These are phyloP conservation scores for Phylloscopus trochiloides DNA, from an alignment of 2,113 vertebrate species.

Conservation along the genomic window DNA sequence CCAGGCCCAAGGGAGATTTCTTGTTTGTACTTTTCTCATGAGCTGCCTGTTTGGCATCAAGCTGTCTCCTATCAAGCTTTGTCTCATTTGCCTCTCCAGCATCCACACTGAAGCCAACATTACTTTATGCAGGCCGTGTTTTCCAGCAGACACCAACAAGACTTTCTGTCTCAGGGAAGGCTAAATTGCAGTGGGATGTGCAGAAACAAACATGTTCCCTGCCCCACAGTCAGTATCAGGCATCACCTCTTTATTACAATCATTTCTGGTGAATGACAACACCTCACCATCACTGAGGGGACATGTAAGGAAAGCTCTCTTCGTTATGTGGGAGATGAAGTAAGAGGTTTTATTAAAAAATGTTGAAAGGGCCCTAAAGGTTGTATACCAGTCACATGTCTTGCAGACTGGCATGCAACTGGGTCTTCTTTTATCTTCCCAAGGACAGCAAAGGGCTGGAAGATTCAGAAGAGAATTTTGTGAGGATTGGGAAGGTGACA, in stretches of 20 bases:
- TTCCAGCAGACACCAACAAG: neutral
- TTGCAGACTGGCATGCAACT: neutral
- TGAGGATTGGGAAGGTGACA: neutral
- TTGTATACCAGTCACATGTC: rapidly evolving
- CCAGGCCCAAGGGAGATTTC: neutral
- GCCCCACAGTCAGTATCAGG: neutral
- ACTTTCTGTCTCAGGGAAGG: neutral
- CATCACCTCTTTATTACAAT: neutral
- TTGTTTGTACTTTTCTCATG: neutral
- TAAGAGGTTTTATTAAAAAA: neutral
- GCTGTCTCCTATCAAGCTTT: neutral
- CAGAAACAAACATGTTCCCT: neutral
- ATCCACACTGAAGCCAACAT: neutral
- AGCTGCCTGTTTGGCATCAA: neutral
- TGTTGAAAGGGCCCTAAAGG: neutral
- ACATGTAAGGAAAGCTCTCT: neutral
- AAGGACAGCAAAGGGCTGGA: neutral
- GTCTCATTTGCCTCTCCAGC: neutral
- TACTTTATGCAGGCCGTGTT: neutral
- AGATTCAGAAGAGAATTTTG: neutral
- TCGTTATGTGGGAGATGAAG: rapidly evolving
- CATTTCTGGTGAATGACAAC: neutral
- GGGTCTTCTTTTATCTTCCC: neutral
- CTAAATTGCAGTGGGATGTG: neutral
- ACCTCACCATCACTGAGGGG: neutral